phyloP scores from a whole-genome alignment of 2,888 invertebrate genomes.

The Eupithecia subumbrata region DNA sequence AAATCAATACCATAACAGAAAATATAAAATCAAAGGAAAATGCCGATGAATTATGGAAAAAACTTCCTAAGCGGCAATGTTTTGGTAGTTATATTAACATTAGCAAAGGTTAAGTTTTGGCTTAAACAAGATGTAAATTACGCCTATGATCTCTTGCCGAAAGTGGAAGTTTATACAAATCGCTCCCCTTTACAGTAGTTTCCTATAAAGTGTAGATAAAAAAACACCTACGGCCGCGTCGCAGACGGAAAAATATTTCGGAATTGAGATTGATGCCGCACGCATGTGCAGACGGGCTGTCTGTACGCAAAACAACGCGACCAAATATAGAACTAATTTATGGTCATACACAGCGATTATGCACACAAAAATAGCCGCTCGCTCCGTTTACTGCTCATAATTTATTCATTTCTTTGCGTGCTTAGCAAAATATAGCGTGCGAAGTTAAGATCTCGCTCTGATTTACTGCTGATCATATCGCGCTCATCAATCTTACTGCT shows the following conservation, averaged over 20 bases:
- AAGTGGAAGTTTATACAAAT: conserved; percentile 37
- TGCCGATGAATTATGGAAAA: conserved; percentile 15
- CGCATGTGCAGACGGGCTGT: conserved; percentile 82
- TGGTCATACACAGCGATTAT: conserved; percentile 82
- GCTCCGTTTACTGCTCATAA: conserved; percentile 66
- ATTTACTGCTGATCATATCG: conserved; percentile 47
- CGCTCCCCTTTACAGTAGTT: conserved; percentile 29
- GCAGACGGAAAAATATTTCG: conserved; percentile 82
- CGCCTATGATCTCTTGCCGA: conserved; percentile 32
- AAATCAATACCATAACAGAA: conserved; percentile 11
- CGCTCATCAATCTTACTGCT: conserved; percentile 40
- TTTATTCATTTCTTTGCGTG: conserved; percentile 61
- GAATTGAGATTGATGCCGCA: conserved; percentile 83
- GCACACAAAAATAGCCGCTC: conserved; percentile 71
- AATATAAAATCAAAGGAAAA: neutral
- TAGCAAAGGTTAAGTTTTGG: conserved; percentile 12
- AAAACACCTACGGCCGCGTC: conserved; percentile 44
- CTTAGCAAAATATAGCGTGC: conserved; percentile 49
- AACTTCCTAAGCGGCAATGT: conserved; percentile 16
- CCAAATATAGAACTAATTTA: conserved; percentile 84
- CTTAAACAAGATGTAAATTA: conserved; percentile 31
- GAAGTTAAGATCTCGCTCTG: conserved; percentile 48
- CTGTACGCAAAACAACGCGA: conserved; percentile 81
- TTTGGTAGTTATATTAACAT: conserved; percentile 15
- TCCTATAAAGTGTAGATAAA: conserved; percentile 36